Evolutionary conservation across 2,113 vertebrate genomes (phyloP).

Genomic region (Uria aalge): DNA sequence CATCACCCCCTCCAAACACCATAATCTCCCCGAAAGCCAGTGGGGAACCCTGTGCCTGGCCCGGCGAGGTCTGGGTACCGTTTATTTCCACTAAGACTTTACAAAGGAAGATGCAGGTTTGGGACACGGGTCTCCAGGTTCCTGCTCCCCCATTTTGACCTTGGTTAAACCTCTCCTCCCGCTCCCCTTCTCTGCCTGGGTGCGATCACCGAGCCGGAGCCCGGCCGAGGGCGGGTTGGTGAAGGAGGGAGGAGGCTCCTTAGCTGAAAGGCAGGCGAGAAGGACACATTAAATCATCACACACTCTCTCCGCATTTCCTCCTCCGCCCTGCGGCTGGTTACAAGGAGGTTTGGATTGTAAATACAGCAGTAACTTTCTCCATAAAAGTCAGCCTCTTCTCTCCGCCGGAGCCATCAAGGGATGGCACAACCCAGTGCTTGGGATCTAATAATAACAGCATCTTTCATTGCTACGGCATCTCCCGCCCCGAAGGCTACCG

Average conservation of each 20-base stretch:
- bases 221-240: neutral
- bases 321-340: constrained; percentile 40
- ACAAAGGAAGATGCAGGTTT: neutral
- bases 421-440: constrained; percentile 35
- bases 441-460: constrained; percentile 30
- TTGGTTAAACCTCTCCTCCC: neutral
- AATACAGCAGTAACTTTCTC: constrained; percentile 67
- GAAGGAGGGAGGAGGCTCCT: neutral
- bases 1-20: neutral
- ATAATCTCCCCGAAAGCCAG: neutral
- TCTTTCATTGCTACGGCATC: neutral
- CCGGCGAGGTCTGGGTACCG: fast-evolving
- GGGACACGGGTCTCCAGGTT: neutral
- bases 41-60: neutral
- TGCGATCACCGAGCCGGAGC: neutral
- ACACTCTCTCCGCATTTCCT: neutral
- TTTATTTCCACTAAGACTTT: neutral
- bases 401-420: neutral
- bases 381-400: constrained; percentile 59
- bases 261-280: neutral
- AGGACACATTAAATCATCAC: constrained; percentile 57
- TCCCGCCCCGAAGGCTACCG: neutral
- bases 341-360: constrained; percentile 59
- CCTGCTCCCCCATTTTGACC: neutral
- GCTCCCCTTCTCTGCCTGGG: fast-evolving